Evolutionary conservation across 2,797 vertebrate genomes (phyloP).

Genomic region (Pelobates cultripes): DNA sequence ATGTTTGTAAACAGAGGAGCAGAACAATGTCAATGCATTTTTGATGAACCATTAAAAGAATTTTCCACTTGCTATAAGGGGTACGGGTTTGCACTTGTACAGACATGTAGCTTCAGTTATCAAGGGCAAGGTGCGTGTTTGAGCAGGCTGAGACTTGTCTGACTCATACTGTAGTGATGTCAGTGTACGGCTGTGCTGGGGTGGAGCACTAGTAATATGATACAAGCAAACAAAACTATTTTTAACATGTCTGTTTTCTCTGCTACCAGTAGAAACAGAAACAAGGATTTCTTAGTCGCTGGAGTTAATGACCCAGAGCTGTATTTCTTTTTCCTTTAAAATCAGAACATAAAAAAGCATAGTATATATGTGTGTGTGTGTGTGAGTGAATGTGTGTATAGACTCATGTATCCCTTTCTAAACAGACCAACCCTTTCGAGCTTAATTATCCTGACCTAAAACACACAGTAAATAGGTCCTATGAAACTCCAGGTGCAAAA

Average conservation of each 20-base stretch:
- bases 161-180: slow-evolving; percentile 60
- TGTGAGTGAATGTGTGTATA: neutral
- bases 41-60: no score
- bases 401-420: no score
- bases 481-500: no score
- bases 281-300: neutral
- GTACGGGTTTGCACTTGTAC: neutral
- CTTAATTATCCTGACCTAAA: no score
- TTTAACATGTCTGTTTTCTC: slow-evolving; percentile 55
- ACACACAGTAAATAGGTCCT: no score
- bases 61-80: neutral
- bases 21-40: no score
- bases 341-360: neutral
- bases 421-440: no score
- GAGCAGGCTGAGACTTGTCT: slow-evolving; percentile 65
- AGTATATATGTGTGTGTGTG: neutral
- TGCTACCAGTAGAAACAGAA: neutral
- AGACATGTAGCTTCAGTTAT: slow-evolving; percentile 39
- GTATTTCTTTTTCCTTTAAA: neutral
- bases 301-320: neutral
- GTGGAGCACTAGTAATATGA: slow-evolving; percentile 50
- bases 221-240: slow-evolving; percentile 59
- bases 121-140: slow-evolving; percentile 64
- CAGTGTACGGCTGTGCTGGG: slow-evolving; percentile 52
- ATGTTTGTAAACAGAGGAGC: no score